Evolutionary conservation across 1,140 invertebrate species (phyloP).

Genomic region (Lepidurus apus): DNA sequence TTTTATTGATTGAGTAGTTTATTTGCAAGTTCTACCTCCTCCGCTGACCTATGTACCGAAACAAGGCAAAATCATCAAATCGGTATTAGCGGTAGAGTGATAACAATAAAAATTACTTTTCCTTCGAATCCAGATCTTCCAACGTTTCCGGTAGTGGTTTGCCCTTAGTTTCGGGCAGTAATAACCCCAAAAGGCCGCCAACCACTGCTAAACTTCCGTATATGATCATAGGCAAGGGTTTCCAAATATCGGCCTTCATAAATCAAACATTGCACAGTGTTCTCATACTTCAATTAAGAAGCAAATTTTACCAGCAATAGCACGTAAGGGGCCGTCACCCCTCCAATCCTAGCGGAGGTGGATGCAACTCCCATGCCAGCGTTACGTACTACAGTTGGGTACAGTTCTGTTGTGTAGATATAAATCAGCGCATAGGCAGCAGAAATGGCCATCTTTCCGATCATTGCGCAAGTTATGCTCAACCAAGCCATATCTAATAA

Average conservation of each 20-base stretch:
- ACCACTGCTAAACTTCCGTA: conserved; percentile 38
- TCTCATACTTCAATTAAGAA: background rate
- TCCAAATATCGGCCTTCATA: background rate
- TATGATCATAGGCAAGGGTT: conserved; percentile 28
- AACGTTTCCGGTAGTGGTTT: conserved; percentile 40
- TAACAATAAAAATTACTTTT: conserved; percentile 26
- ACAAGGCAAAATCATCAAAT: no score
- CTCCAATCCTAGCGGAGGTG: conserved; percentile 28
- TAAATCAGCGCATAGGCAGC: conserved; percentile 46
- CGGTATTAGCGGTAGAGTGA: no score
- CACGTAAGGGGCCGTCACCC: conserved; percentile 32
- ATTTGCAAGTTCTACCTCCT: no score
- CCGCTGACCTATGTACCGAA: no score
- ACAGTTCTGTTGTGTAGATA: conserved; percentile 35
- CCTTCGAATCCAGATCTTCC: conserved; percentile 37
- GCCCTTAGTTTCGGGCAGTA: conserved; percentile 40
- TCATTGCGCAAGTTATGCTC: conserved; percentile 40
- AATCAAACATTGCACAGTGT: background rate
- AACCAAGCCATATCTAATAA: conserved; percentile 31
- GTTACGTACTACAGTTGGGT: conserved; percentile 30
- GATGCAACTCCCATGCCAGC: conserved; percentile 30
- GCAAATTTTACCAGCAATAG: conserved; percentile 25
- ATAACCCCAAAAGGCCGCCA: conserved; percentile 34
- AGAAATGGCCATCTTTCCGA: conserved; percentile 46
- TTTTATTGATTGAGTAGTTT: no score